Base-by-base conservation (phyloP, 2,888 invertebrate genomes). In the Sympetrum striolatum region DNA sequence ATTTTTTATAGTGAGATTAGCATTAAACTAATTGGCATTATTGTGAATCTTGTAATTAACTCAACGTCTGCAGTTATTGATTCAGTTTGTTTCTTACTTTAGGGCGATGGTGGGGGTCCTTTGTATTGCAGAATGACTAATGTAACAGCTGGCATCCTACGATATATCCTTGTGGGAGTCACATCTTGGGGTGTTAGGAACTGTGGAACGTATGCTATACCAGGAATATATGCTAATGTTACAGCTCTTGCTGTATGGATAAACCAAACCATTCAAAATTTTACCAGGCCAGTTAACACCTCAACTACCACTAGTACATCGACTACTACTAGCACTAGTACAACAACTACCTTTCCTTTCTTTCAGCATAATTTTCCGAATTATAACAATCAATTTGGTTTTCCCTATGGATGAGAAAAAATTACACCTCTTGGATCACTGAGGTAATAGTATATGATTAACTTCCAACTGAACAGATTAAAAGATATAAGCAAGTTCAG, bases 31-130 rank as follows among this genome's bases (percentile, higher is more conserved):
- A 12, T 12, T 5, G 12, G 15, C 10, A 1, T 8, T 53, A 53
- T 53, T 53, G 12, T 8, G 10, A 8, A 53, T 53, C 48, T 53
- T 53, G 48, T 53, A 1, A 53, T 53, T 15, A 44, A 8, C 10
- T 15, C 15, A 15, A 53, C 1, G 12, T 4, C 12, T 12, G 12
- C 12, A 53, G 48, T 15, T 53, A 53, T 15, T 53, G 14, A 10
- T 18, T 25, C 8, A n/a, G n/a, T 2, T 6, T n/a, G 25, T 73
- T 39, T 2, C 25, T 18, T 44, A 12, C 31, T 86, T 5, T 37
- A 86, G 86, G 86, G 86, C 15, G 86, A 86, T 86, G 86, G 86
- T 31, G 86, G 86, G 35, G 86, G 86, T 3, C 86, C 86, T 37
- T n/a, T 86, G 15, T 86, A 60, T 60, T 86, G 86, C 58, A 58